Evolutionary conservation across 2,888 invertebrate genomes (phyloP), one percentile per base, ranked within the genome.

Genomic region (Thera obeliscata): DNA sequence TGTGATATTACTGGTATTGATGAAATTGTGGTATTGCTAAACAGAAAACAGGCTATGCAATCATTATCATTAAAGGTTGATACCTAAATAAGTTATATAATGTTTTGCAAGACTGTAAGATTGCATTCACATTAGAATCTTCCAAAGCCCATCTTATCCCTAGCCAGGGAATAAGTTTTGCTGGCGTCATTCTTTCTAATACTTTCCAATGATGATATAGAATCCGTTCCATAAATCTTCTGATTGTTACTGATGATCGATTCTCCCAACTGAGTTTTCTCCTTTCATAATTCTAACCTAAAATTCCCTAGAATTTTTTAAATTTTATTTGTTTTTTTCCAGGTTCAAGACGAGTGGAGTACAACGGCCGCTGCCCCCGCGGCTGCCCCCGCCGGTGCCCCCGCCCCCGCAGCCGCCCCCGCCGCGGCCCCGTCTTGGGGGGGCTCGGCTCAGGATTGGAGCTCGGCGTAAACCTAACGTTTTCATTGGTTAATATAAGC

Each of bases 321-420:
- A 50, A 11, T 5, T 48, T 66, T 33, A 70, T 72, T 6, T 66
- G 52, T 72, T 6, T 66, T 49, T 38, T 0, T 8, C 22, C 80
- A 94, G 91, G 94, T 94, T 0, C 94, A 94, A 84, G 95, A 95
- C 70, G 95, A 95, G 80, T 95, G 95, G 94, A 87, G 93, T 6
- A 79, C 82, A 6, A 67, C 87, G 0, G 83, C 91, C 4, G 82
- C 89, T 7, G 81, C 92, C 3, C 43, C 43, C 2, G 52, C 67
- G 6, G 62, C 1, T 0, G 82, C 94, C 8, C 56, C 67, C 5
- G 64, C 1, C 0, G 82, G 94, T 7, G 66, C 61, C 3, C 61
- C 66, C 11, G 81, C 93, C 0, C 83, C 94, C 0, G 87, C 94
- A 0, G 76, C 86, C 77, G 81, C 91, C 0, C 82, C 94, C 49